A percentile compares a stretch with the other conserved stretches of the same genome.
These are phyloP conservation scores for Drosophila pullipes DNA, from an alignment of 2,888 invertebrate species.

Conservation along the genomic window DNA sequence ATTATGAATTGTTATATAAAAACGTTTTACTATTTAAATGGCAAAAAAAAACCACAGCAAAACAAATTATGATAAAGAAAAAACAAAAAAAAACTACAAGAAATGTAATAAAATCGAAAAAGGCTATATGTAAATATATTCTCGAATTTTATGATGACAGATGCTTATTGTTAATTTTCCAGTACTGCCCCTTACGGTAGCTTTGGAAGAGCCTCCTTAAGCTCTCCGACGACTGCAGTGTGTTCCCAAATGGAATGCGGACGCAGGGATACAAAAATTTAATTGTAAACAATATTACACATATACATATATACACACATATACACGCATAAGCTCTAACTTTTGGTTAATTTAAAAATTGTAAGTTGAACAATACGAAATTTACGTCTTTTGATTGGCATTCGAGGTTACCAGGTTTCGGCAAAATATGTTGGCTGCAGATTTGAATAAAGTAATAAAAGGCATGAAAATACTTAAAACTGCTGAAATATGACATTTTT, in stretches of 20 bases:
- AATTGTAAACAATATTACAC: not conserved
- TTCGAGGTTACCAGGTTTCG: not conserved
- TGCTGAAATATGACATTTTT: not conserved
- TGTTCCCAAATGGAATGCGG: not conserved
- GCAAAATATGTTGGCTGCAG: not conserved
- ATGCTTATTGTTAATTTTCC: constrained; percentile 10
- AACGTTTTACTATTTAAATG: constrained; percentile 80
- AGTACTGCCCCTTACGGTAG: not conserved
- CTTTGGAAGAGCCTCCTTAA: not conserved
- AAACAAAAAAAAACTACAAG: constrained; percentile 49
- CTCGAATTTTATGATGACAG: constrained; percentile 40
- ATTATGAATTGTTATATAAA: constrained; percentile 81
- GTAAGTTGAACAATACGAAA: not conserved
- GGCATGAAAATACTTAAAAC: not conserved
- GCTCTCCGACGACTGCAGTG: not conserved
- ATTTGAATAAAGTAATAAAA: not conserved
- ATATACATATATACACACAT: not conserved
- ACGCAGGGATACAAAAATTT: not conserved
- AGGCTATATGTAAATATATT: constrained; percentile 64
- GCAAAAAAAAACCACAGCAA: constrained; percentile 59
- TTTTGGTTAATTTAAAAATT: not conserved
- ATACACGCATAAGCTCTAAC: not conserved
- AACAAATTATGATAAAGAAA: constrained; percentile 63
- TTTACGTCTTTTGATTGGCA: not conserved
- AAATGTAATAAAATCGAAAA: constrained; percentile 60